A percentile compares a stretch with the other conserved stretches of the same genome.
These are phyloP conservation scores for Scolopax bukidnonensis DNA, from an alignment of 2,797 vertebrate genomes.

Conservation along the genomic window DNA sequence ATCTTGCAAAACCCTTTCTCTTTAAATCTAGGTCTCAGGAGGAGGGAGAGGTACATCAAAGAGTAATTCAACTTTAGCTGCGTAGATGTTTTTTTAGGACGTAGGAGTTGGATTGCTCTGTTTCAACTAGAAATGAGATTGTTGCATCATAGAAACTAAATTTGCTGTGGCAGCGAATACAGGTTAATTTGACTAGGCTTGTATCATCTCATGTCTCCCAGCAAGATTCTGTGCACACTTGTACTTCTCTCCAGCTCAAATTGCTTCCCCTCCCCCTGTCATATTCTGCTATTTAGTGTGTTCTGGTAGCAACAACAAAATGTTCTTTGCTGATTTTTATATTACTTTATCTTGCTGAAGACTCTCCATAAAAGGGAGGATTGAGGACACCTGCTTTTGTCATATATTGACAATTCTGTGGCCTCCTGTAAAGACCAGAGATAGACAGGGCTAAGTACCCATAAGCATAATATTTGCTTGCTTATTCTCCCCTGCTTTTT, in stretches of 20 bases:
- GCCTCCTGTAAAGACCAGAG: background rate
- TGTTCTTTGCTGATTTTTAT: background rate
- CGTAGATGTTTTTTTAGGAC: background rate
- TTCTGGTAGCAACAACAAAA: background rate
- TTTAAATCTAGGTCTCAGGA: constrained; percentile 59
- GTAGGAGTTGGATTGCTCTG: constrained; percentile 71
- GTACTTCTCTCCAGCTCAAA: background rate
- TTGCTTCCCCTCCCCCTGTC: constrained; percentile 1
- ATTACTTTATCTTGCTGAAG: background rate
- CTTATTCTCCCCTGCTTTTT: background rate
- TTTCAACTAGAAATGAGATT: constrained; percentile 69
- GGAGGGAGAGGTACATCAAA: constrained; percentile 76
- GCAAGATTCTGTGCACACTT: constrained; percentile 31
- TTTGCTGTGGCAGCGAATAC: constrained; percentile 60
- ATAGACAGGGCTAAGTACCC: background rate
- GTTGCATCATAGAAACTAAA: constrained; percentile 69
- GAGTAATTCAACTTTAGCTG: constrained; percentile 55
- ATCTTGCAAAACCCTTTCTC: constrained; percentile 68
- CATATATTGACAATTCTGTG: background rate
- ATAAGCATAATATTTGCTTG: background rate
- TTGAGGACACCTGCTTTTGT: background rate
- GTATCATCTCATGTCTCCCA: constrained; percentile 58
- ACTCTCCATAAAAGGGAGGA: background rate
- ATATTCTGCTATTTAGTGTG: background rate
- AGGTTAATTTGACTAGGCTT: constrained; percentile 61